Percentiles rank a stretch among this genome's conserved stretches.
phyloP scores from a whole-genome alignment of 2,113 vertebrate genomes.

The Urocitellus parryii region DNA sequence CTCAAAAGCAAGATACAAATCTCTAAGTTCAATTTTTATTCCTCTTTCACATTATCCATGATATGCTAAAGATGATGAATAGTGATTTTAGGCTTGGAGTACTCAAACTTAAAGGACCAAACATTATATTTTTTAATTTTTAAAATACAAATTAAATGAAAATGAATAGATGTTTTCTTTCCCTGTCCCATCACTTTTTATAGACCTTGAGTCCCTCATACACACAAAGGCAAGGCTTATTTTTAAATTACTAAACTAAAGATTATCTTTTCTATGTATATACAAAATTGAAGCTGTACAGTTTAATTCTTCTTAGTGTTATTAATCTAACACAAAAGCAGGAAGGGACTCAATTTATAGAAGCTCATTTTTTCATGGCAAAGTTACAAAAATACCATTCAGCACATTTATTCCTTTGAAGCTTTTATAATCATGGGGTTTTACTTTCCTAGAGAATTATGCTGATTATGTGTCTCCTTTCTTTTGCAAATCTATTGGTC shows the following conservation, averaged over 20 bases:
- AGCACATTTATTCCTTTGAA: constrained; percentile 29
- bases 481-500: constrained; percentile 57
- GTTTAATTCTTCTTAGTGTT: constrained; percentile 34
- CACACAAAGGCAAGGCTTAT: neutral
- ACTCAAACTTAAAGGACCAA: neutral
- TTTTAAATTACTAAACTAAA: neutral
- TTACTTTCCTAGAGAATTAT: constrained; percentile 41
- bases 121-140: neutral
- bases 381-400: constrained; percentile 18
- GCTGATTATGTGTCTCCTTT: constrained; percentile 62
- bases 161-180: neutral
- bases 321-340: constrained; percentile 32
- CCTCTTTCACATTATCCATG: neutral
- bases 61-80: neutral
- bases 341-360: neutral
- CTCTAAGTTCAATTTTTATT: neutral
- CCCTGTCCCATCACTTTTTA: neutral
- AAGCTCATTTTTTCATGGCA: constrained; percentile 42
- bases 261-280: neutral
- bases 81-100: neutral
- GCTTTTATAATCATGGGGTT: constrained; percentile 51
- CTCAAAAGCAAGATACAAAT: neutral
- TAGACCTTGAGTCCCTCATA: neutral
- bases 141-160: neutral
- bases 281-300: neutral